Base-by-base conservation (phyloP, 2,113 vertebrate species). In the Dasyprocta punctata region DNA sequence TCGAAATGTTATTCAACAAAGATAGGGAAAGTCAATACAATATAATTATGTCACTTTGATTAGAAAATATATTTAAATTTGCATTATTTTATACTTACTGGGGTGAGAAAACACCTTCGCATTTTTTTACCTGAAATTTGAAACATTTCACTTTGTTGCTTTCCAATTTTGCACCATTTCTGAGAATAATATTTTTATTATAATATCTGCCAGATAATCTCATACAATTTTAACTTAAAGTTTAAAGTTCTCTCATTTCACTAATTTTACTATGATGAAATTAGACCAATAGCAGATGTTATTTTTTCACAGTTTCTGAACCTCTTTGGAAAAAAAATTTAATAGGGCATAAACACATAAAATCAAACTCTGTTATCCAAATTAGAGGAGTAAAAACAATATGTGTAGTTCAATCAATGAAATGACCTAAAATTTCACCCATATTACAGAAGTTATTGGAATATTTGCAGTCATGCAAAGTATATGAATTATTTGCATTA, bases 211-310 rank as follows among this genome's bases (percentile, higher is more conserved):
- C 56, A 82, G 49, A 82, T 75, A 44, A 80, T 82, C 22, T 71
- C 52, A 86, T 60, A 30, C 10, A 92, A 65, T 44, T 71, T 78
- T 61, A 96, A 96, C 13, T 54, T 58, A 61, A 87, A 52, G 1
- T 60, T 12, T 61, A 63, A 56, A 87, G 28, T 91, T 89, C 3
- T 83, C 14, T 86, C 13, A 78, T 38, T 75, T 96, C 13, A 44
- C 7, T 95, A 61, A 17, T 56, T 86, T 60, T 90, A 93, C 77
- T 90, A 63, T 71, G 65, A 84, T 2, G 86, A 97, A 93, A 80
- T 67, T 67, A 95, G 28, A 60, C 73, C 81, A 65, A 85, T 69
- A 60, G 12, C 22, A 90, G 24, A 30, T 86, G 4, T 54, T 85
- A 88, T 61, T 56, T 89, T 89, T 85, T 85, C 49, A 41, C 38